A percentile compares a stretch with the other conserved stretches of the same genome.
Evolutionary conservation across 2,888 invertebrate species (phyloP).

Genomic region (Argynnis bischoffii): DNA sequence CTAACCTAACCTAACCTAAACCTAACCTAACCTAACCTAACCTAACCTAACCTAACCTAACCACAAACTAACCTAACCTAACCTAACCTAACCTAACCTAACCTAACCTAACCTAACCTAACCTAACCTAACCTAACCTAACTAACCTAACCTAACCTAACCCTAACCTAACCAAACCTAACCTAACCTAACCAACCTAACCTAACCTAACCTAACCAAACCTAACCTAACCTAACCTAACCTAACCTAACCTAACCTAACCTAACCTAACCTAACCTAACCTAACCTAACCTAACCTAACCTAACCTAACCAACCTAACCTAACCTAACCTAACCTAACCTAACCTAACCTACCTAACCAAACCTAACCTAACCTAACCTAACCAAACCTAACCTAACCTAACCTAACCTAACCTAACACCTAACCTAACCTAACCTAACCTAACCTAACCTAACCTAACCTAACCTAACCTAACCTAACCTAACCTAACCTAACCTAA

Average conservation of each 20-base stretch:
- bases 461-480: constrained; percentile 34
- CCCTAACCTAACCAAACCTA: too few relatives aligned
- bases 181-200: too few relatives aligned
- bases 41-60: too few relatives aligned
- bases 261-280: constrained; percentile 37
- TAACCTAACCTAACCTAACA: constrained; percentile 36
- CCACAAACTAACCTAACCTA: too few relatives aligned
- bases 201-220: too few relatives aligned
- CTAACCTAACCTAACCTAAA: too few relatives aligned
- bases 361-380: constrained; percentile 39
- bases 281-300: constrained; percentile 42
- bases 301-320: constrained; percentile 43
- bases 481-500: constrained; percentile 35
- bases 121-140: too few relatives aligned
- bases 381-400: constrained; percentile 34
- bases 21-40: too few relatives aligned
- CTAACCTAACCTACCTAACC: constrained; percentile 23
- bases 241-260: too few relatives aligned
- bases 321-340: constrained; percentile 34
- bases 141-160: constrained; percentile 24
- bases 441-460: constrained; percentile 36
- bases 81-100: too few relatives aligned
- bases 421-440: constrained; percentile 37
- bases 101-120: too few relatives aligned
- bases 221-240: too few relatives aligned